Evolutionary conservation across 2,113 vertebrate genomes (phyloP), one percentile per base, ranked within the genome.

Genomic region (Passer montanus): DNA sequence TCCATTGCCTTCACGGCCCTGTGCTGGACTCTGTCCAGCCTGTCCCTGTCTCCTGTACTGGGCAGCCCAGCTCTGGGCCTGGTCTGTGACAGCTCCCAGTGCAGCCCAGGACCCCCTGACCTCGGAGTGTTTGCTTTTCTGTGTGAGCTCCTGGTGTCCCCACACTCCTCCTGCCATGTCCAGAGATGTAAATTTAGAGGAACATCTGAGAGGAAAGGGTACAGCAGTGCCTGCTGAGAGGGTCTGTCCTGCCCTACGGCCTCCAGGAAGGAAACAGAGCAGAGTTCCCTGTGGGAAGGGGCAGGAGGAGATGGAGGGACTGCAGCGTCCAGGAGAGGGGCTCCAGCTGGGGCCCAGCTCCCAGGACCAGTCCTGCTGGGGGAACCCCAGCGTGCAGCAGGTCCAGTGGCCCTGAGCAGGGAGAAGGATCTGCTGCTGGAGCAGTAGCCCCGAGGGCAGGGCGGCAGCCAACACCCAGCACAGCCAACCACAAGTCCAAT

Each of bases 251-350:
- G 41, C 22, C 28, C 62, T 33, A 1, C 0, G 0, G 41, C 46
- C 35, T 59, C 24, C 2, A 5, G 50, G 31, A 55, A 70, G 46
- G 55, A 62, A 39, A 22, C 11, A 26, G 44, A 11, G 49, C 37
- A 52, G 69, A 82, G n/a, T 39, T 55, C 35, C 37, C 31, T 15
- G 10, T 1, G 24, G 75, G 37, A 59, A 58, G 31, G 59, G 31
- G 9, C 66, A 55, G 53, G 60, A 73, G 39, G 80, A 59, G 55
- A 31, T 26, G 52, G 28, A 78, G 50, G 46, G 22, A 13, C 55
- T 0, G 5, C 0, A 2, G 43, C 3, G 8, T 35, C 31, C 39
- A 9, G 13, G n/a, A 6, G 1, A 9, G 41, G 31, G 31, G 35
- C 10, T 46, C 14, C 1, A 2, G 59, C 44, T 39, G 33, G 35